These are phyloP conservation scores for Pollachius pollachius DNA, from an alignment of 2,113 vertebrate genomes.

Conservation along the genomic window DNA sequence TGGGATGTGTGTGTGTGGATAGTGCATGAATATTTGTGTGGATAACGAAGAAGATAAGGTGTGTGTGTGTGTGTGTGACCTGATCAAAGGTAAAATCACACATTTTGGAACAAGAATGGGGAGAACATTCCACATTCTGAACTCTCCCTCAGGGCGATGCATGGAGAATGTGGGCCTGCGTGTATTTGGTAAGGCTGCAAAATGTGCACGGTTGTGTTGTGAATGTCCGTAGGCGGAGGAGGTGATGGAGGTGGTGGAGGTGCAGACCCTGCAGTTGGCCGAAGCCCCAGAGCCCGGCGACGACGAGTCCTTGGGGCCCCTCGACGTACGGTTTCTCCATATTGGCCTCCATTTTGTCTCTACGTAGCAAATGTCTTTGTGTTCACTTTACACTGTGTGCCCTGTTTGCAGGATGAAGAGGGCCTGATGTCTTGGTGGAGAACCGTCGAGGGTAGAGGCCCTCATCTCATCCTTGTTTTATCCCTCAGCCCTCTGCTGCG, in stretches of 20 bases:
- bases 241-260: slow-evolving; percentile 28
- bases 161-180: no score
- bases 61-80: no score
- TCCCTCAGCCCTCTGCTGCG: neutral
- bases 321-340: slow-evolving; percentile 32
- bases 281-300: slow-evolving; percentile 35
- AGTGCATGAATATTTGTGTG: no score
- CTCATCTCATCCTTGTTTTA: neutral
- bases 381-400: neutral
- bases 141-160: no score
- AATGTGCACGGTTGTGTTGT: neutral
- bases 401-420: slow-evolving; percentile 58
- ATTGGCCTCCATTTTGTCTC: neutral
- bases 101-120: no score
- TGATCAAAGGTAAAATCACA: no score
- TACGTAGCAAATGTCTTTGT: no score
- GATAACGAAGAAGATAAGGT: no score
- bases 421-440: slow-evolving; percentile 69
- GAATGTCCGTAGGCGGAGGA: slow-evolving; percentile 9
- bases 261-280: slow-evolving; percentile 42
- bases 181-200: no score
- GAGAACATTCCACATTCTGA: no score
- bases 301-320: slow-evolving; percentile 34
- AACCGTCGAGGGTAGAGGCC: slow-evolving; percentile 56
- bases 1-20: no score